Conservation (phyloP, 2,797 vertebrate species). For the Morus bassanus region DNA sequence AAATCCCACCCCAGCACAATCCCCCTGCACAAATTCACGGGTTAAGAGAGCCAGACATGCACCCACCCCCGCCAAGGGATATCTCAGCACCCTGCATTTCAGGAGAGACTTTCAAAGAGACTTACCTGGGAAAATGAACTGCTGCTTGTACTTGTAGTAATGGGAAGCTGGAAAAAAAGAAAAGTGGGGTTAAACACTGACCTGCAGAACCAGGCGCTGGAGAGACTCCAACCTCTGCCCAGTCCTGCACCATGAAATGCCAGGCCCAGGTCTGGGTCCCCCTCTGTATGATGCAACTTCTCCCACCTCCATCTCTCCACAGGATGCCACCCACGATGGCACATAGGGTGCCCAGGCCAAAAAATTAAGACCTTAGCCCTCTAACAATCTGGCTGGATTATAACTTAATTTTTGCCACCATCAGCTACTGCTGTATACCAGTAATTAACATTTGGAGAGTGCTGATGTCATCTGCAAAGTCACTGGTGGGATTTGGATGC, state of each 20-base stretch:
- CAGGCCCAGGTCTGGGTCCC: fast-evolving
- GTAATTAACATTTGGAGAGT: background rate
- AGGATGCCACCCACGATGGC: background rate
- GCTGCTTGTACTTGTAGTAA: constrained; percentile 99
- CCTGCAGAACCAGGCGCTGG: background rate
- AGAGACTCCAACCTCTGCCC: background rate
- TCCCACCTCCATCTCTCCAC: background rate
- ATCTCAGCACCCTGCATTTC: fast-evolving
- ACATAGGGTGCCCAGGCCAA: fast-evolving
- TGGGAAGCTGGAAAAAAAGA: constrained; percentile 86
- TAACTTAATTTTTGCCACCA: background rate
- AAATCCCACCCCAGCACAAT: background rate
- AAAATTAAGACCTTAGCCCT: background rate
- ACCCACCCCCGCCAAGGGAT: background rate
- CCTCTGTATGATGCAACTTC: background rate
- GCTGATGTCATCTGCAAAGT: background rate
- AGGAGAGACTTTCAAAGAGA: background rate
- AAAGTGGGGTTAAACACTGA: background rate
- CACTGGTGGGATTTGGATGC: background rate
- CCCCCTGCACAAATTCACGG: background rate
- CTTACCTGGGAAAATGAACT: constrained; percentile 99
- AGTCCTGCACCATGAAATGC: background rate
- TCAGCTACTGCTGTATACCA: background rate
- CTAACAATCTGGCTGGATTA: background rate
- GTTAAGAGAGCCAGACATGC: fast-evolving